Percentiles rank a stretch among this genome's conserved stretches.
phyloP scores from a whole-genome alignment of 1,140 invertebrate genomes.

The Eumeta japonica region DNA sequence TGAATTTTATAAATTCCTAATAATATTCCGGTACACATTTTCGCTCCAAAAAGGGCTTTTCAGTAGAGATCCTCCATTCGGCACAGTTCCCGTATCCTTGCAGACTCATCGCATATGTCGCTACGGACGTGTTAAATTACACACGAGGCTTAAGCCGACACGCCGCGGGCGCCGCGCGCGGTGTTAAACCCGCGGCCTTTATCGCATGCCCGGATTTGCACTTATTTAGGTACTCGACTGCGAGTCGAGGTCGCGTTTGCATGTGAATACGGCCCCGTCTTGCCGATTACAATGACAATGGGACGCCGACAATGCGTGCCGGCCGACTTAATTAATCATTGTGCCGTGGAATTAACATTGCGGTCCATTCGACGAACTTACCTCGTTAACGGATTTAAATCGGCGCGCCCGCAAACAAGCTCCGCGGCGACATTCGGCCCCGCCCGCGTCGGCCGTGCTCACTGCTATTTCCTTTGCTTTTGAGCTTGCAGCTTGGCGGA shows the following conservation, averaged over 20 bases:
- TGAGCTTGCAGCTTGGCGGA: no score
- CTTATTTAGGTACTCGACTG: not conserved
- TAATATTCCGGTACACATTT: no score
- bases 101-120: no score
- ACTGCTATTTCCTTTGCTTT: no score
- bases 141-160: not conserved
- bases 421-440: no score
- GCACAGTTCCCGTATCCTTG: no score
- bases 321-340: not conserved
- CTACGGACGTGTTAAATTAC: not conserved
- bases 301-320: not conserved
- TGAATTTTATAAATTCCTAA: no score
- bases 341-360: not conserved
- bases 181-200: slow-evolving; percentile 1
- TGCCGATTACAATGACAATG: not conserved
- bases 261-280: not conserved
- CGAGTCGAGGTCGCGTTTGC: not conserved
- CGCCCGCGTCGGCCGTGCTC: no score
- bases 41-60: no score
- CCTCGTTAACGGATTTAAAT: not conserved
- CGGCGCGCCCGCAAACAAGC: no score
- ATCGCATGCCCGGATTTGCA: not conserved
- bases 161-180: not conserved
- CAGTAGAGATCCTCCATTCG: no score
- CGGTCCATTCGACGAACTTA: not conserved